Evolutionary conservation across 2,797 vertebrate species (phyloP).

Genomic region (Furcifer pardalis): DNA sequence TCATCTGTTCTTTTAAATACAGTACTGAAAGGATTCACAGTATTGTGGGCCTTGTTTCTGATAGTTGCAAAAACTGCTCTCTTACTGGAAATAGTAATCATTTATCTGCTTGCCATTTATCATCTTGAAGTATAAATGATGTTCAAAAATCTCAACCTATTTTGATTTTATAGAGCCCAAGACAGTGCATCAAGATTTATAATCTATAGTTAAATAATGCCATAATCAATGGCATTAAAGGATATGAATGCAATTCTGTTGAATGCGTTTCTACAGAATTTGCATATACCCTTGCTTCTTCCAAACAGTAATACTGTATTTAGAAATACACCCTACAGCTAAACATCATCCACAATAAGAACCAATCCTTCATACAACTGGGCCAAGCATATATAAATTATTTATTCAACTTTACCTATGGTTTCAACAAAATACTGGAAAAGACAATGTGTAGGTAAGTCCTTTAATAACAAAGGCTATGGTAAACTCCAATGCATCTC

Average conservation of each 20-base stretch:
- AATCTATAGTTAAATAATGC: not conserved
- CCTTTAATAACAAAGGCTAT: not conserved
- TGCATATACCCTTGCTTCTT: not conserved
- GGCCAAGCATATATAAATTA: not conserved
- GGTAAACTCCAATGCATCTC: not conserved
- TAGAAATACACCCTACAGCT: not conserved
- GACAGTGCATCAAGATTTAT: no score
- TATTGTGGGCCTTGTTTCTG: not conserved
- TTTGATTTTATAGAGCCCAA: no score
- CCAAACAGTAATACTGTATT: not conserved
- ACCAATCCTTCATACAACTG: not conserved
- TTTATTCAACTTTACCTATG: not conserved
- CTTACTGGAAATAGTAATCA: not conserved
- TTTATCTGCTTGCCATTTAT: not conserved
- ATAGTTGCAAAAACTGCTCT: not conserved
- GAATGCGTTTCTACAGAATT: not conserved
- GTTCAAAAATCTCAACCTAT: rapidly evolving
- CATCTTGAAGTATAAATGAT: not conserved
- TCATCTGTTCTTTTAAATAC: not conserved
- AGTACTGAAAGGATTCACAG: not conserved
- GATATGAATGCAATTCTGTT: not conserved
- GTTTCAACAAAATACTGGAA: not conserved
- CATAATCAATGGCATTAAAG: not conserved
- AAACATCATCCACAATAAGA: not conserved
- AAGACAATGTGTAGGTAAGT: not conserved